phyloP scores from a whole-genome alignment of 2,113 vertebrate species.

The human region GRCh38 chr17:49216501-49217000 shows the following conservation, averaged over 20 bases:
- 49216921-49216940: background rate
- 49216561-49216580: constrained; percentile 91
- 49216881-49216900: background rate
- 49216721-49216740: background rate
- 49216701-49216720: background rate
- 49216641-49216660: constrained; percentile 87
- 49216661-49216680: constrained; percentile 87
- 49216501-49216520: background rate
- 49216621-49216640: constrained; percentile 86
- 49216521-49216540: constrained; percentile 85
- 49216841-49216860: background rate
- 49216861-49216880: background rate
- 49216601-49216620: constrained; percentile 93
- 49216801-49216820: background rate
- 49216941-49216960: background rate
- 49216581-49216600: constrained; percentile 92
- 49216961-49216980: background rate
- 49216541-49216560: constrained; percentile 88
- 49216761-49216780: background rate
- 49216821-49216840: background rate
- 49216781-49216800: background rate
- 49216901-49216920: background rate
- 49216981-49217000: background rate
- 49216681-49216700: constrained; percentile 89
- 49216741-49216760: background rate